phyloP scores from a whole-genome alignment of 2,113 vertebrate genomes.

The Setophaga coronata region DNA sequence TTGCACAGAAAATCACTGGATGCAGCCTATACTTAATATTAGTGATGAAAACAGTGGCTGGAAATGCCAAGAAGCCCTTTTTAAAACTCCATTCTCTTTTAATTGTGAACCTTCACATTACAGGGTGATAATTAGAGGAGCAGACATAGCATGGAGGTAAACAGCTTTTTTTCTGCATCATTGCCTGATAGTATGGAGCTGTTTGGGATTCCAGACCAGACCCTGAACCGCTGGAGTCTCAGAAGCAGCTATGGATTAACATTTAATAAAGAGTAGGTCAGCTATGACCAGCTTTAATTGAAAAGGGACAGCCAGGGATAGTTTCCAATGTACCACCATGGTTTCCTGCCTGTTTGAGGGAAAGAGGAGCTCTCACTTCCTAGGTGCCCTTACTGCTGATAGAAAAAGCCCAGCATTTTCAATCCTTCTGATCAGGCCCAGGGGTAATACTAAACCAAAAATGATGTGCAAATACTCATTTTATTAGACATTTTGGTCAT shows the following conservation, averaged over 20 bases:
- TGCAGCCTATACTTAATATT: not conserved
- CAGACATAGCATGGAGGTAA: not conserved
- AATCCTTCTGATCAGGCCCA: not conserved
- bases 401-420: not conserved
- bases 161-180: slow-evolving; percentile 27
- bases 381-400: not conserved
- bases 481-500: not conserved
- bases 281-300: slow-evolving; percentile 70
- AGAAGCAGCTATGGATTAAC: slow-evolving; percentile 57
- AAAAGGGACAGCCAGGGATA: slow-evolving; percentile 31
- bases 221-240: slow-evolving; percentile 17
- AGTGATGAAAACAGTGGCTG: not conserved
- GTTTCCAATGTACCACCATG: slow-evolving; percentile 22
- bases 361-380: not conserved
- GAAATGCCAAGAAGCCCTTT: not conserved
- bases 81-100: slow-evolving; percentile 4
- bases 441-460: not conserved
- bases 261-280: slow-evolving; percentile 72
- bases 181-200: not conserved
- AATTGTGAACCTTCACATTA: slow-evolving; percentile 45
- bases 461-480: not conserved
- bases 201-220: slow-evolving; percentile 56
- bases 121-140: slow-evolving; percentile 13
- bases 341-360: not conserved
- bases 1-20: not conserved